Evolutionary conservation across 2,888 invertebrate species (phyloP).

Genomic region (Oasisia sp.): DNA sequence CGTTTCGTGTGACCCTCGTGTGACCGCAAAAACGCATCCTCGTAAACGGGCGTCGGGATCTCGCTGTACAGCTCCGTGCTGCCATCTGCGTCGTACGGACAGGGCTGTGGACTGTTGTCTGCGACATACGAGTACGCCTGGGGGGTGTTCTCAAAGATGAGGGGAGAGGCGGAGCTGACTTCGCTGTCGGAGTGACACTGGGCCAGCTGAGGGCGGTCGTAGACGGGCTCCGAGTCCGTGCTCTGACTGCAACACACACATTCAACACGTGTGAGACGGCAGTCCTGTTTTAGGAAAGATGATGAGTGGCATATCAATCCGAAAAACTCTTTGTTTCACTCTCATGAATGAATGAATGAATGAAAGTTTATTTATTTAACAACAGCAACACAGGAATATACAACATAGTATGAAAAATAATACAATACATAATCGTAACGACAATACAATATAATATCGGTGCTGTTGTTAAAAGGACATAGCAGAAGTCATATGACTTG

Average conservation of each 20-base stretch:
- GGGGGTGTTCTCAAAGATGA: neutral
- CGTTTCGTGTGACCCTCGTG: conserved; percentile 43
- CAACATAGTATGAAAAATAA: no score
- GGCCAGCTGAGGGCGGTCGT: conserved; percentile 20
- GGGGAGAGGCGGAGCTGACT: neutral
- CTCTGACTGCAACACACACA: conserved; percentile 4
- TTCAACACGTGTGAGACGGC: neutral
- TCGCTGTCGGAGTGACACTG: conserved; percentile 24
- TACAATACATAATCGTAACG: no score
- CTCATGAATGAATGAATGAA: no score
- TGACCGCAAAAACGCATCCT: conserved; percentile 39
- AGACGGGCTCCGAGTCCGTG: conserved; percentile 18
- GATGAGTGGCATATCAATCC: no score
- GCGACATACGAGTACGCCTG: neutral
- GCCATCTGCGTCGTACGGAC: neutral
- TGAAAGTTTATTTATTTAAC: no score
- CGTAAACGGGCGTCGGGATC: neutral
- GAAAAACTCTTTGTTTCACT: no score
- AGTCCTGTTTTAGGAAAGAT: neutral
- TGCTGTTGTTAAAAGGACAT: no score
- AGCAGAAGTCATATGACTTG: no score
- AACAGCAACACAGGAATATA: no score
- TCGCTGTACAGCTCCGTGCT: conserved; percentile 17
- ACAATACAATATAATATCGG: no score
- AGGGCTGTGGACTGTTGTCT: neutral